Evolutionary conservation across 2,113 vertebrate species (phyloP).

Genomic region (Gymnobelideus leadbeateri): DNA sequence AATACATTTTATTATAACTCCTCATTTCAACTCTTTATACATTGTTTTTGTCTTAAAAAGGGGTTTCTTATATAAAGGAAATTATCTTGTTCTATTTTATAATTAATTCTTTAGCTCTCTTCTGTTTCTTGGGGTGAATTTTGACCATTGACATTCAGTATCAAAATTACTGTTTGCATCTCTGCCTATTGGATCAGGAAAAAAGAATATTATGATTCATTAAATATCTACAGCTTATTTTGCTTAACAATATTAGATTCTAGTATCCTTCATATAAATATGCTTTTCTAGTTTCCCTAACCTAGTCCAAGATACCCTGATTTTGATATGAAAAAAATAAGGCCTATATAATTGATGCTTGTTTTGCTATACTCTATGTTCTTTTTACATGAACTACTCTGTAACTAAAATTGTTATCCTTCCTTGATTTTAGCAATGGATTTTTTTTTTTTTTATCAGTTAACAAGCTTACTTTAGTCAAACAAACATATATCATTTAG

Average conservation of each 20-base stretch:
- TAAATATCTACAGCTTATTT: not conserved
- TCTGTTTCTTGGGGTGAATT: not conserved
- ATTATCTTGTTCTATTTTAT: not conserved
- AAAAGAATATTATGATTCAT: not conserved
- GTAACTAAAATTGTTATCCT: not conserved
- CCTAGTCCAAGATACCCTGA: not conserved
- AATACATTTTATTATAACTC: not conserved
- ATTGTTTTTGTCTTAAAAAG: not conserved
- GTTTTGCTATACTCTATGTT: not conserved
- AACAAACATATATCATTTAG: no score
- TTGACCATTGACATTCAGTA: not conserved
- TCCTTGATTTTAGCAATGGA: not conserved
- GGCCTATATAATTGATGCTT: not conserved
- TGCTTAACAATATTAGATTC: not conserved
- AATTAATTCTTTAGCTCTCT: not conserved
- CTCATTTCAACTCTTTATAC: not conserved
- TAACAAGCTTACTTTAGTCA: no score
- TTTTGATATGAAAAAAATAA: not conserved
- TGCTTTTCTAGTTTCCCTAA: not conserved
- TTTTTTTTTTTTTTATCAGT: no score
- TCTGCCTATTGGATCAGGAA: not conserved
- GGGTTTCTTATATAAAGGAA: not conserved
- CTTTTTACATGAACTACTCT: not conserved
- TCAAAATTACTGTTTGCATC: not conserved
- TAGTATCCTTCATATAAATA: not conserved